Conservation (phyloP, 2,888 invertebrate species). For the Danaus chrysippus region DNA sequence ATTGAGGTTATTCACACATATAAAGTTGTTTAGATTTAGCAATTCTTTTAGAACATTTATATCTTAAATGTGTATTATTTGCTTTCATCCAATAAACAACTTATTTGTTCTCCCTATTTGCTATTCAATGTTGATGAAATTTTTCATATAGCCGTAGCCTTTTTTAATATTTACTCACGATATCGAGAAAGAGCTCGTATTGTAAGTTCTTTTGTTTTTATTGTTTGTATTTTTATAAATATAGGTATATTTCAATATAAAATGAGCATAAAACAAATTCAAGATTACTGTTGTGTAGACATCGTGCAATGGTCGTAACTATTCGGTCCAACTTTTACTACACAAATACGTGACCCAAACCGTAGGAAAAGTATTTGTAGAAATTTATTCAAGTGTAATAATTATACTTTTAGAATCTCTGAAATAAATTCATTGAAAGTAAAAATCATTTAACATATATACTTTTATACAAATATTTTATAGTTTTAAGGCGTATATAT, state of each 20-base stretch:
- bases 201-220: background rate
- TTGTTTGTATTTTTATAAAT: background rate
- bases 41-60: background rate
- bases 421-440: no score
- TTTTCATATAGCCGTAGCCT: background rate
- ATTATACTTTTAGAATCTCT: no score
- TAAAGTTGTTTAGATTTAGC: no score
- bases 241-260: background rate
- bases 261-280: background rate
- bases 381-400: background rate
- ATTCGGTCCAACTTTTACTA: background rate
- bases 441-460: no score
- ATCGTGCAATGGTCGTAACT: conserved; percentile 4
- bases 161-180: conserved; percentile 1
- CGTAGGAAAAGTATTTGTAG: background rate
- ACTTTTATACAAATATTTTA: no score
- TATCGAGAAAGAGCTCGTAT: background rate
- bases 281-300: background rate
- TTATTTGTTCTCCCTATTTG: conserved; percentile 1
- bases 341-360: conserved; percentile 5
- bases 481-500: no score
- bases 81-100: conserved; percentile 1
- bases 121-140: background rate
- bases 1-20: no score
- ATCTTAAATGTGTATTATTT: conserved; percentile 3